These are phyloP conservation scores for Theocolax elegans DNA, from an alignment of 1,140 invertebrate genomes.

Conservation along the genomic window DNA sequence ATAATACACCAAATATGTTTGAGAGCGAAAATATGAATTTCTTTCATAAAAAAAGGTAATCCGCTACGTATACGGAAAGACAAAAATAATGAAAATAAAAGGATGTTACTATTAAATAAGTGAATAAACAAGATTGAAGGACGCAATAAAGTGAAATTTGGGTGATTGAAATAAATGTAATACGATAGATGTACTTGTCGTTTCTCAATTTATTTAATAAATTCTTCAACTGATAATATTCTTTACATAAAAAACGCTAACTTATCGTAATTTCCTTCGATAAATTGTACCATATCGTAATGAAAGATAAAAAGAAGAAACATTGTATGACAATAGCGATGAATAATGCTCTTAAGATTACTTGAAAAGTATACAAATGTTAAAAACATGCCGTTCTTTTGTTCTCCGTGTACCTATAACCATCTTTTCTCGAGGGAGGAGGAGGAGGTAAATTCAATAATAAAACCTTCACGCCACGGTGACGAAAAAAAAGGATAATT, in stretches of 20 bases:
- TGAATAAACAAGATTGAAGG: no score
- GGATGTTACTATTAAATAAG: neutral
- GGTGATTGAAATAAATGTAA: constrained; percentile 8
- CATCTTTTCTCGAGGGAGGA: constrained; percentile 1
- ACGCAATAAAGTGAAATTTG: neutral
- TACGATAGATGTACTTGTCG: constrained; percentile 31
- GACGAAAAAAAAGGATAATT: constrained; percentile 34
- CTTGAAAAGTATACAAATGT: constrained; percentile 42
- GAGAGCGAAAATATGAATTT: no score
- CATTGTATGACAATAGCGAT: constrained; percentile 37
- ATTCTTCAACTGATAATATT: constrained; percentile 44
- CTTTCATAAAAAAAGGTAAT: no score
- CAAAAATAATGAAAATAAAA: neutral
- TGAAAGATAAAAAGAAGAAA: constrained; percentile 39
- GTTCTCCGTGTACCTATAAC: constrained; percentile 29
- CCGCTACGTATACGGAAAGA: no score
- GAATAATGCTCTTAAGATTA: constrained; percentile 38
- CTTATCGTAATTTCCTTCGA: constrained; percentile 41
- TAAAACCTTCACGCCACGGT: constrained; percentile 25
- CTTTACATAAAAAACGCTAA: constrained; percentile 42
- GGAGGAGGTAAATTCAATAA: constrained; percentile 23
- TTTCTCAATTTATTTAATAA: constrained; percentile 43
- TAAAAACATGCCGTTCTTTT: constrained; percentile 37
- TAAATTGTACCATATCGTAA: constrained; percentile 42
- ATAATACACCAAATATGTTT: no score